phyloP scores from a whole-genome alignment of 2,888 invertebrate genomes.

The Timema podura region DNA sequence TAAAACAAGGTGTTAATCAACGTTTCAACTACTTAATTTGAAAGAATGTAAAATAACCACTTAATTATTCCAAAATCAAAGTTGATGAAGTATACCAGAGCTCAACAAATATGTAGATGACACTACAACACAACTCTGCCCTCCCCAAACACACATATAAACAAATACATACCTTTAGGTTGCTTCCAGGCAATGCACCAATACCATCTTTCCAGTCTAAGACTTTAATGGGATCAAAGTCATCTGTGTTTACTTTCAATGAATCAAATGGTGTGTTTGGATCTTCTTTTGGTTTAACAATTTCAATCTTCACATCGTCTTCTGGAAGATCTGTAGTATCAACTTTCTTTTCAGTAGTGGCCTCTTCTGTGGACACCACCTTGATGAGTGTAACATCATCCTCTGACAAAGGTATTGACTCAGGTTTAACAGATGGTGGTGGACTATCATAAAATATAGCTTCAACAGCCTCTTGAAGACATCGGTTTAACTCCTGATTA shows the following conservation, averaged over 20 bases:
- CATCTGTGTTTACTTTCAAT: conserved; percentile 18
- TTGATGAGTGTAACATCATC: conserved; percentile 43
- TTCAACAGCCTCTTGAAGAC: conserved; percentile 31
- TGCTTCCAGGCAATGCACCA: conserved; percentile 63
- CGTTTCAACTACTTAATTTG: too few species aligned
- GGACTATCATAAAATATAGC: conserved; percentile 25
- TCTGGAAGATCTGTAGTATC: conserved; percentile 36
- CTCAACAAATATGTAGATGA: neutral
- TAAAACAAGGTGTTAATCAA: too few species aligned
- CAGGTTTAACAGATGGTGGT: conserved; percentile 42
- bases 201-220: conserved; percentile 70
- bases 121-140: neutral
- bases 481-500: conserved; percentile 28
- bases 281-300: conserved; percentile 37
- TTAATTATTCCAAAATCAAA: too few species aligned
- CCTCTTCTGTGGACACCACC: conserved; percentile 36
- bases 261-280: neutral
- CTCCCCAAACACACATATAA: conserved; percentile 1
- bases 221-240: conserved; percentile 53
- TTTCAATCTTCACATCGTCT: conserved; percentile 45
- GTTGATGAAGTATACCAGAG: too few species aligned
- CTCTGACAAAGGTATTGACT: conserved; percentile 42
- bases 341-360: conserved; percentile 40
- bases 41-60: too few species aligned
- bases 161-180: conserved; percentile 41